Evolutionary conservation across 23 tunicate genomes (phyloP).

Genomic region (Ascidia mentula): DNA sequence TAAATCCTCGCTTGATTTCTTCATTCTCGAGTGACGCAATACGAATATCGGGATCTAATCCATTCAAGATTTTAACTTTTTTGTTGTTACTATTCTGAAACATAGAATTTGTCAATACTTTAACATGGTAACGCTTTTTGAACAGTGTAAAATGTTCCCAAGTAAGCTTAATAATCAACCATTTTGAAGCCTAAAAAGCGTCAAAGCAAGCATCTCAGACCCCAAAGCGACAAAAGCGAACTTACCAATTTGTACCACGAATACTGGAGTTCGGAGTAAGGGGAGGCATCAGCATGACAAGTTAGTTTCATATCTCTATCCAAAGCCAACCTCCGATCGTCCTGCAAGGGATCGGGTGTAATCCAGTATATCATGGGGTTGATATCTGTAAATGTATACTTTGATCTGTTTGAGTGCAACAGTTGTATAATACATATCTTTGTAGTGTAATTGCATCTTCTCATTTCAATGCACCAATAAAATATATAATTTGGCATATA

Average conservation of each 20-base stretch:
- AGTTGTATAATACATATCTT: no score
- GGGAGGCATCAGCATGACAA: constrained; percentile 76
- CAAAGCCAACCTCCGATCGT: constrained; percentile 35
- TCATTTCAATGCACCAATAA: no score
- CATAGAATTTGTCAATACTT: not conserved
- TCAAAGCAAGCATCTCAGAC: no score
- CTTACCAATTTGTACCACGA: constrained; percentile 73
- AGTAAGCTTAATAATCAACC: no score
- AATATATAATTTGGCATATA: no score
- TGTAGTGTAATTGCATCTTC: no score
- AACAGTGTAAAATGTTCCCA: no score
- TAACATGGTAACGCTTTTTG: no score
- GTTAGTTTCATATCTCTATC: constrained; percentile 60
- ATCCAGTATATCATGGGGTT: constrained; percentile 68
- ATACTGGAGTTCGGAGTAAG: constrained; percentile 52
- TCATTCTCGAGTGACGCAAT: constrained; percentile 1
- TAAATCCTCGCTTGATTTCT: constrained; percentile 31
- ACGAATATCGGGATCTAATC: not conserved
- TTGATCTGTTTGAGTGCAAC: no score
- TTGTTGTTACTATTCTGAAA: not conserved
- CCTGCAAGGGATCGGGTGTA: constrained; percentile 45
- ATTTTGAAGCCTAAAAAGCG: no score
- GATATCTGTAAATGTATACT: no score
- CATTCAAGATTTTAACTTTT: not conserved
- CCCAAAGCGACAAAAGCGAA: no score